Base-by-base conservation (phyloP, 2,113 vertebrate species). In the Emydocephalus ijimae region DNA sequence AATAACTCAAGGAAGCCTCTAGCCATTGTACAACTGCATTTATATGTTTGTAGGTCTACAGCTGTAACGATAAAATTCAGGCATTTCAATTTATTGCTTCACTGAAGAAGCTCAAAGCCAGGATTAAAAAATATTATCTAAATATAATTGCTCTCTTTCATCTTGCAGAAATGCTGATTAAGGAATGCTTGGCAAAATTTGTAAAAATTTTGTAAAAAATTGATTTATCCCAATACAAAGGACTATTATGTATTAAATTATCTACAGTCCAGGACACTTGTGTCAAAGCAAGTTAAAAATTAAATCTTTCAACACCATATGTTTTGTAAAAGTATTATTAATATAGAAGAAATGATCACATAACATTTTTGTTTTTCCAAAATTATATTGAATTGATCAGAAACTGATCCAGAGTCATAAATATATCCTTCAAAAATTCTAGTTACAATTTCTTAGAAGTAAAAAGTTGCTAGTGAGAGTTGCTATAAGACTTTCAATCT, bases 291-390 rank as follows among this genome's bases (percentile, higher is more conserved):
- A 56, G 5, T 59, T 92, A 90, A 90, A 95, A 96, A 96, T 94
- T 43, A 96, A 18, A 59, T 24, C 92, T 92, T 96, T 94, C 93
- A 94, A 91, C 92, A 90, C 57, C 92, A 91, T 26, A 50, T 55
- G 95, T 96, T 95, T 96, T 95, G 55, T 92, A 97, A 95, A 93
- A 93, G 45, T 39, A 23, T 89, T 94, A 96, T 93, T 96, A 93
- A 86, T 95, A 93, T 20, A 95, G 94, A 89, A 96, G 34, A 95
- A 85, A 92, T 95, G 18, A 91, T 95, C 94, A 96, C 92, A 96
- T 95, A 97, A 96, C 91, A 95, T 85, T 94, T 54, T 74, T 91
- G 93, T 95, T 95, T 95, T 91, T 95, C 96, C 94, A 97, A 96
- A 93, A 96, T 90, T 94, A 93, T 94, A 96, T 89, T 96, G 93